Evolutionary conservation across 2,797 vertebrate species (phyloP), one percentile per base, ranked within the genome.

Genomic region (Ctenopoma kingsleyae): DNA sequence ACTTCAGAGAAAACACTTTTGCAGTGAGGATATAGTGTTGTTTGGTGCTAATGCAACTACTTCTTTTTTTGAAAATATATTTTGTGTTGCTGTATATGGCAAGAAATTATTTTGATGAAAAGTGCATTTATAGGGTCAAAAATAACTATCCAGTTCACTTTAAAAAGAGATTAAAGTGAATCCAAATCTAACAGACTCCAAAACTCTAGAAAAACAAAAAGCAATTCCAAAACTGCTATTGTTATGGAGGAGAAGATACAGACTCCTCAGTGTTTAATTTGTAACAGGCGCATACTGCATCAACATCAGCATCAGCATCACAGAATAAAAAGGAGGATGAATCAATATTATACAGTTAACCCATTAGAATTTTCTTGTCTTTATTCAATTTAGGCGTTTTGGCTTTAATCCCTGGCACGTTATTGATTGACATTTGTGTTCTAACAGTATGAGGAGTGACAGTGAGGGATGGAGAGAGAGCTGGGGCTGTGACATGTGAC

Each of bases 1-100:
- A 38, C 36, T 38, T 38, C 4, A 13, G 67, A 60, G 19, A 65
- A 51, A 58, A 74, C 58, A 62, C 51, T 76, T 38, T 20, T 46
- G 62, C 35, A 48, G 35, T 50, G 35, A 57, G 3, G 36, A 32
- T 8, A 13, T 40, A 40, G 11, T 32, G 23, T 64, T 47, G 22
- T 54, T 41, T 19, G 38, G 1, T 58, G 22, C 30, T 23, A 25
- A 64, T 46, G 30, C 6, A 8, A n/a, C n/a, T 36, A 46, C 52
- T 49, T 64, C 30, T 53, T 38, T 35, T 9, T 56, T 38, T 16
- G 5, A 3, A 35, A 54, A 54, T 52, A 16, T 40, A 3, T 38
- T 46, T 41, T 16, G 20, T 65, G 4, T 27, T 30, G 30, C 30
- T 32, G 30, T 9, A 32, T 32, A 9, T 32, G 8, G 7, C 30